Conservation (phyloP, 2,888 invertebrate species). For the Heliconius cydno region DNA sequence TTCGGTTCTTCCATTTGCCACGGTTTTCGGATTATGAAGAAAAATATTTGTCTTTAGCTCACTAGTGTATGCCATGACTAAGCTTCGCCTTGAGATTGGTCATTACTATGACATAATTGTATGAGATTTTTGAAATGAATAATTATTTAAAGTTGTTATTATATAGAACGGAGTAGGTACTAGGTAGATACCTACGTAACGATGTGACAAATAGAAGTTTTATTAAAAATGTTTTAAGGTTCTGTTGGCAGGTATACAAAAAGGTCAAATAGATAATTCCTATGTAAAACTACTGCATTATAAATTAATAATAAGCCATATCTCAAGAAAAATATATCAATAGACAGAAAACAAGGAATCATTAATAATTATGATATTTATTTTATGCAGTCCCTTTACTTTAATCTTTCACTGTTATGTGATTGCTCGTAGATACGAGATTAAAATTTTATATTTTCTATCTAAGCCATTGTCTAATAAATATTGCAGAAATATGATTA, state of each 20-base stretch:
- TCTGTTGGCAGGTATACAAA: neutral
- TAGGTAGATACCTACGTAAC: neutral
- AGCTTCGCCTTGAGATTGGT: conserved; percentile 54
- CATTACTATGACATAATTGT: conserved; percentile 48
- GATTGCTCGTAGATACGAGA: neutral
- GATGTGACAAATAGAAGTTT: neutral
- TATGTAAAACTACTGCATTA: neutral
- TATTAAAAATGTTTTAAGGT: neutral
- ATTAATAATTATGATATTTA: neutral
- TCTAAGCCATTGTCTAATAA: neutral
- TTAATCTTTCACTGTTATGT: neutral
- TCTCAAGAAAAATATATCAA: neutral
- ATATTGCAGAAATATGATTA: neutral
- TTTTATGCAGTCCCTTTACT: too few relatives aligned
- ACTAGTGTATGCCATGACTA: conserved; percentile 59
- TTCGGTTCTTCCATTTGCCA: conserved; percentile 53
- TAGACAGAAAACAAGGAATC: neutral
- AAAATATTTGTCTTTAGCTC: conserved; percentile 68
- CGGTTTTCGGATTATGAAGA: conserved; percentile 60
- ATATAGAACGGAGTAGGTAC: neutral
- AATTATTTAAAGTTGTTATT: conserved; percentile 4
- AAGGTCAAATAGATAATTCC: neutral
- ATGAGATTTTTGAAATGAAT: conserved; percentile 10
- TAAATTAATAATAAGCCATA: neutral
- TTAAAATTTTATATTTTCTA: neutral